Conservation (phyloP, 2,888 invertebrate genomes). For the Apodemia hepburni region DNA sequence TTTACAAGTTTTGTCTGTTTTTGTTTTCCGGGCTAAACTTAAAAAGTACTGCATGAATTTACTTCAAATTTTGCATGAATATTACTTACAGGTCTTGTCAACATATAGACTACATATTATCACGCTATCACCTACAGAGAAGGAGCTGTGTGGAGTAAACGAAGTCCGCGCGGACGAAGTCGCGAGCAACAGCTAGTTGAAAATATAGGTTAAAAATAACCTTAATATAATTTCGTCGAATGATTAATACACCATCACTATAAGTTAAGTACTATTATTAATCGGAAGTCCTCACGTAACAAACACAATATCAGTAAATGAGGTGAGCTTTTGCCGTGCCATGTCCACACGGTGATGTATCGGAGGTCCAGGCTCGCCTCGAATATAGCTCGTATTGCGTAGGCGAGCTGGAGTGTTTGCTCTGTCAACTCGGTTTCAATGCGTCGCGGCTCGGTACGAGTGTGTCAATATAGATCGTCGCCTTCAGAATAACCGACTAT, state of each 20-base stretch:
- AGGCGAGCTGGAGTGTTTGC: conserved; percentile 17
- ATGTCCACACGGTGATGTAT: conserved; percentile 43
- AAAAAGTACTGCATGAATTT: too few relatives aligned
- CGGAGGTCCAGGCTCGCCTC: conserved; percentile 11
- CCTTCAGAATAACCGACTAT: conserved; percentile 8
- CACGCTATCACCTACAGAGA: too few relatives aligned
- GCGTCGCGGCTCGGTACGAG: conserved; percentile 3
- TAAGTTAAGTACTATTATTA: conserved; percentile 31
- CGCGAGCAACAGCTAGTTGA: too few relatives aligned
- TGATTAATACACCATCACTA: conserved; percentile 19
- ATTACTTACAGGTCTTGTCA: too few relatives aligned
- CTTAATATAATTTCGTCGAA: neutral
- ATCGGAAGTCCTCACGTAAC: conserved; percentile 35
- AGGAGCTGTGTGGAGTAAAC: too few relatives aligned
- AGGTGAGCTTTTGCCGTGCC: conserved; percentile 48
- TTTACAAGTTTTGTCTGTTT: too few relatives aligned
- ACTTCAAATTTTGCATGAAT: too few relatives aligned
- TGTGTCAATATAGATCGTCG: conserved; percentile 16
- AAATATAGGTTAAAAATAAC: too few relatives aligned
- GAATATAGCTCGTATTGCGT: conserved; percentile 18
- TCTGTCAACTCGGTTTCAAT: conserved; percentile 20
- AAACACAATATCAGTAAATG: conserved; percentile 51
- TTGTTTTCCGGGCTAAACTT: too few relatives aligned
- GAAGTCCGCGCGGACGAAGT: too few relatives aligned
- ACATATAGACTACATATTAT: too few relatives aligned